phyloP scores from a whole-genome alignment of 2,888 invertebrate genomes.

The Diloba caeruleocephala region DNA sequence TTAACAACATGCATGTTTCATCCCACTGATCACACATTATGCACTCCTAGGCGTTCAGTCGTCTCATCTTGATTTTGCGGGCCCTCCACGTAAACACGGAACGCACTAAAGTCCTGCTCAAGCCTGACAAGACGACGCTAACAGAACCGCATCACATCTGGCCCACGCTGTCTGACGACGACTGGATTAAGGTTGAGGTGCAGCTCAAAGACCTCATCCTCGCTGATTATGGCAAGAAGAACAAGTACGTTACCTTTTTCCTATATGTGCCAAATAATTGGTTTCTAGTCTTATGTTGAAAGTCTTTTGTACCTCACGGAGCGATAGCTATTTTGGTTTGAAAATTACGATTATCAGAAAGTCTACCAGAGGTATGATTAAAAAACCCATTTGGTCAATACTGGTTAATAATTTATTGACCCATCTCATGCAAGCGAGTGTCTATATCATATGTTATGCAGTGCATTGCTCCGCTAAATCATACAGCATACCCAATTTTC shows the following conservation, averaged over 20 bases:
- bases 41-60: conserved; percentile 96
- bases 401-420: too few relatives aligned
- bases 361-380: too few relatives aligned
- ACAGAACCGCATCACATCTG: conserved; percentile 99
- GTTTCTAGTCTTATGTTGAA: too few relatives aligned
- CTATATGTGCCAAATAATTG: neutral
- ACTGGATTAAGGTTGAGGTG: conserved; percentile 99
- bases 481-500: too few relatives aligned
- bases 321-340: too few relatives aligned
- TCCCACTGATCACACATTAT: neutral
- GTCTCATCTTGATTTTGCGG: conserved; percentile 98
- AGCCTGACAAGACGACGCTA: conserved; percentile 99
- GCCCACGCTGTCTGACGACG: conserved; percentile 99
- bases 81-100: conserved; percentile 99
- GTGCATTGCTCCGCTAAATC: too few relatives aligned
- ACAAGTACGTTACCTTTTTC: conserved; percentile 91
- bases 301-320: too few relatives aligned
- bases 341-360: too few relatives aligned
- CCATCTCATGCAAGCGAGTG: too few relatives aligned
- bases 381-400: too few relatives aligned
- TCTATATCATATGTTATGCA: too few relatives aligned
- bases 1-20: too few relatives aligned
- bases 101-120: conserved; percentile 98
- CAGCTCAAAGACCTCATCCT: conserved; percentile 99
- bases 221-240: conserved; percentile 99